Base-by-base conservation (phyloP, 2,888 invertebrate genomes). In the Anarsia innoxiella region DNA sequence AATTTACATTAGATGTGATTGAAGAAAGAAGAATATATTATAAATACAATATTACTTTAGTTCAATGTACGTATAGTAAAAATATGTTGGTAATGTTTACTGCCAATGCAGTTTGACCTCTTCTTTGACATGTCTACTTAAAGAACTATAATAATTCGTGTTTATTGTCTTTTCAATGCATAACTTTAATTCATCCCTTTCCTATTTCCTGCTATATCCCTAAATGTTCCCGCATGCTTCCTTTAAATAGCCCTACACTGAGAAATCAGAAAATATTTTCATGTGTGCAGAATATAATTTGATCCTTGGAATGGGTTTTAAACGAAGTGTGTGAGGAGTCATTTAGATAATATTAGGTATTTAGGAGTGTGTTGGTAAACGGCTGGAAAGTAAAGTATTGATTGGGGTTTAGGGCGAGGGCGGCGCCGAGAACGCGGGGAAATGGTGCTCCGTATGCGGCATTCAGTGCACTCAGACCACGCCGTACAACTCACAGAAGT, bases 201-300 rank as follows among this genome's bases (percentile, higher is more conserved):
- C 57, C 48, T 26, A 4, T 9, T n/a, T n/a, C 36, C 31, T 12
- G 39, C 51, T n/a, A n/a, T n/a, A 53, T 56, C 65, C 60, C 44
- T 51, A 52, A 53, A 53, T 58, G 41, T 64, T 65, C 80, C 82
- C 73, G 84, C 84, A 83, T 84, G 84, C 83, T 84, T 83, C 82
- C 83, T 84, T 84, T 83, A 82, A 33, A 83, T 67, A 70, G 74
- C 78, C 83, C 80, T 74, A 60, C 56, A 57, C 52, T 59, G 46
- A 54, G 49, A n/a, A n/a, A n/a, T n/a, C n/a, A 53, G 53, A 65
- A 19, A 28, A 12, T 14, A 59, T 66, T 59, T 66, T 65, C 71
- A 80, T 80, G 84, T 84, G 84, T 83, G 84, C 84, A 83, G 83
- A 84, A 84, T 82, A 80, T 69, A 55, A 74, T 76, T 69, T 61